phyloP scores from a whole-genome alignment of 2,797 vertebrate genomes.

The Acrossocheilus fasciatus region DNA sequence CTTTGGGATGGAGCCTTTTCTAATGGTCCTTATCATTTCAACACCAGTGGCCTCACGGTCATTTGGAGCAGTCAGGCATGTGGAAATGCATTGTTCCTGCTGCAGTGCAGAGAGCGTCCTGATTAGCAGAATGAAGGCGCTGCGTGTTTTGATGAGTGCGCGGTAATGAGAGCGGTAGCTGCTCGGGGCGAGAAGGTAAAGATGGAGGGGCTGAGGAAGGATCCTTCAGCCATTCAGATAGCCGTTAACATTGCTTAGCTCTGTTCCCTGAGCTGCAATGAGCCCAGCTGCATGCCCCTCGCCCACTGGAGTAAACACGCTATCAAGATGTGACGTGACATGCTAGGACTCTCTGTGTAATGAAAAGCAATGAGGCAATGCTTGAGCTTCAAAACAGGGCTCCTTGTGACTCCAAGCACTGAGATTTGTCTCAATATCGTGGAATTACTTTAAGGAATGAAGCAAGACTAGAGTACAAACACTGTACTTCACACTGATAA shows the following conservation, averaged over 20 bases:
- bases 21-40: conserved; percentile 59
- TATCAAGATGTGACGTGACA: conserved; percentile 69
- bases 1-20: conserved; percentile 49
- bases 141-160: not conserved
- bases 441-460: conserved; percentile 11
- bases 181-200: conserved; percentile 7
- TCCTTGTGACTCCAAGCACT: conserved; percentile 59
- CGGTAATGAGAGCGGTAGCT: not conserved
- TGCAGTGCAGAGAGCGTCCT: conserved; percentile 16
- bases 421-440: conserved; percentile 63
- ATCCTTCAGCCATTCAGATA: conserved; percentile 3
- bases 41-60: conserved; percentile 40
- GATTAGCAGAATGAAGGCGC: conserved; percentile 7
- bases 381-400: conserved; percentile 40
- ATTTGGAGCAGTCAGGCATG: conserved; percentile 37
- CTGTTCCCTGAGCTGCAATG: conserved; percentile 1
- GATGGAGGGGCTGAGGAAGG: not conserved
- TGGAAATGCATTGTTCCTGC: conserved; percentile 30
- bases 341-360: conserved; percentile 61
- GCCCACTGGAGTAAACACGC: conserved; percentile 64
- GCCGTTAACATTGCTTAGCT: conserved; percentile 7
- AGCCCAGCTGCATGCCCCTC: not conserved
- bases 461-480: not conserved
- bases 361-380: conserved; percentile 62
- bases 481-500: not conserved